These are phyloP conservation scores for Steinernema scapterisci DNA, from an alignment of 2,888 invertebrate species.

Conservation along the genomic window DNA sequence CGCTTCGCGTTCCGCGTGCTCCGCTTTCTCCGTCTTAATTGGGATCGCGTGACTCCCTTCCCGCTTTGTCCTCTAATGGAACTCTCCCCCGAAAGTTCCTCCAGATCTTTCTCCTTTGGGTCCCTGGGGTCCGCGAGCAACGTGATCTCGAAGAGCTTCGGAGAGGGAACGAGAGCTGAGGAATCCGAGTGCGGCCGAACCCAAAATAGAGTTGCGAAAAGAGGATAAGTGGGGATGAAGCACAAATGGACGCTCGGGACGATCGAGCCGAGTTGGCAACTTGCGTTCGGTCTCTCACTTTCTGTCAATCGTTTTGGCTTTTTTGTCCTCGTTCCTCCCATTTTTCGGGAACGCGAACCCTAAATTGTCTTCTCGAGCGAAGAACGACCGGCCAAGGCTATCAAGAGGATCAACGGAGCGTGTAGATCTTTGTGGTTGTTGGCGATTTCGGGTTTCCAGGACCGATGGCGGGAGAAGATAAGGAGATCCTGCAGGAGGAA, in stretches of 20 bases:
- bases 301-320: not conserved
- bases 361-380: not conserved
- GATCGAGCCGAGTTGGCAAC: too few species aligned
- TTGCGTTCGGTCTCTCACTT: not conserved
- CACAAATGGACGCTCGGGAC: too few species aligned
- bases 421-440: slow-evolving; percentile 9
- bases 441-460: too few species aligned
- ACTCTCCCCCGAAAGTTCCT: not conserved
- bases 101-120: not conserved
- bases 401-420: not conserved
- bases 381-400: not conserved
- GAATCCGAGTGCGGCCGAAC: not conserved
- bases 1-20: not conserved
- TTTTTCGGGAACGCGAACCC: not conserved
- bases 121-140: not conserved
- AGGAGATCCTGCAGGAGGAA: too few species aligned
- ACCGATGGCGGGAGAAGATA: too few species aligned
- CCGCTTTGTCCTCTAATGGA: not conserved
- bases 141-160: not conserved
- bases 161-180: not conserved
- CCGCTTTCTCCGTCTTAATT: not conserved
- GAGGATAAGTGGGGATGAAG: not conserved
- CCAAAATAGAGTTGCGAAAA: not conserved
- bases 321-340: not conserved
- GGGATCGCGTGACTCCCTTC: slow-evolving; percentile 21